Evolutionary conservation across 2,888 invertebrate species (phyloP).

Genomic region (Tupiocoris notatus): DNA sequence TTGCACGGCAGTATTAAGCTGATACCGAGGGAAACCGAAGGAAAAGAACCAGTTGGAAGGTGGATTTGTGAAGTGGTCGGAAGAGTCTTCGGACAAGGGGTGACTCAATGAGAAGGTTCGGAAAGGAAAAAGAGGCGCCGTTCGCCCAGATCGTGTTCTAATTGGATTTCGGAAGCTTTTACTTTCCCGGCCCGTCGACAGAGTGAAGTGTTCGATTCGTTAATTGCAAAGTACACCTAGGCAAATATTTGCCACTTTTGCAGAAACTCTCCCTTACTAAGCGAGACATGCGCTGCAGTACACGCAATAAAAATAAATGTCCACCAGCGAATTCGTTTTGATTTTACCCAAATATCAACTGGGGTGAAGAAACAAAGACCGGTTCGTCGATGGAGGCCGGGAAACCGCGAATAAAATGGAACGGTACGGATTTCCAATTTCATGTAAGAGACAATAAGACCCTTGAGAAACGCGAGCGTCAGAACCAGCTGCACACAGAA

Average conservation of each 20-base stretch:
- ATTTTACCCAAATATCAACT: no score
- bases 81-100: background rate
- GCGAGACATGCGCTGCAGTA: no score
- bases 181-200: background rate
- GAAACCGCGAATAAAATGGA: background rate
- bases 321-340: no score
- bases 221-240: background rate
- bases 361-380: no score
- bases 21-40: no score
- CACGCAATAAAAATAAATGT: no score
- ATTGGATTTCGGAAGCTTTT: background rate
- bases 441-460: background rate
- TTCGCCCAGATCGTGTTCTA: background rate
- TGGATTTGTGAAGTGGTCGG: background rate
- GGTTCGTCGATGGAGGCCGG: background rate
- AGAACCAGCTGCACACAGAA: no score
- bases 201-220: background rate
- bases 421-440: background rate
- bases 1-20: no score
- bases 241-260: no score
- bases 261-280: no score
- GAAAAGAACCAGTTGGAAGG: no score
- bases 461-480: no score
- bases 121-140: background rate
- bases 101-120: background rate